phyloP scores from a whole-genome alignment of 2,113 vertebrate species.

The Elaphurus davidianus region DNA sequence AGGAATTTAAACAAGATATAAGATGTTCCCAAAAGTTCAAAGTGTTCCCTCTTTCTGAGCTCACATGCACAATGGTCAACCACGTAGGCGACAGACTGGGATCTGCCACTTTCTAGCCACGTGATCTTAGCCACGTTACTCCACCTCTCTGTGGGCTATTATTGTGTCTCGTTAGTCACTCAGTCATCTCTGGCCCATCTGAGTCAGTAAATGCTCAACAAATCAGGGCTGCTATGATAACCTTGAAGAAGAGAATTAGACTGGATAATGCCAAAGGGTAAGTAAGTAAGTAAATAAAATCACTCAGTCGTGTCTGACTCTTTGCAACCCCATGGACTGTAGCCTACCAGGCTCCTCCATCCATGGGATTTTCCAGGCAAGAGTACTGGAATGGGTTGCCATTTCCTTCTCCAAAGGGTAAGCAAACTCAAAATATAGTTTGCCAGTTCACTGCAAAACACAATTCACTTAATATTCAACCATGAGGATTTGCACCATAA shows the following conservation, averaged over 20 bases:
- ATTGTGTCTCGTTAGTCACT: no score
- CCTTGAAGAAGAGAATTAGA: background rate
- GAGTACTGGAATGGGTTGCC: no score
- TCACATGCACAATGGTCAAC: no score
- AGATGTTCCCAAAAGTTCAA: background rate
- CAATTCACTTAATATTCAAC: background rate
- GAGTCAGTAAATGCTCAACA: background rate
- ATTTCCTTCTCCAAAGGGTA: background rate
- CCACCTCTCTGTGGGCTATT: background rate
- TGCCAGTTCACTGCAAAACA: background rate
- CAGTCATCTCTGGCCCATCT: background rate
- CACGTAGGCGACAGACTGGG: background rate
- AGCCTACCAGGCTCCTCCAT: no score
- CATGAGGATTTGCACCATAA: no score
- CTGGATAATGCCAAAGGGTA: background rate
- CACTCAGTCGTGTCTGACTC: no score
- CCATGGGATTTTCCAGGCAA: no score
- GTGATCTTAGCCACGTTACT: no score
- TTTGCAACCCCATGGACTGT: no score
- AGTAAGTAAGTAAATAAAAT: no score
- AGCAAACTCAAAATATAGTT: background rate
- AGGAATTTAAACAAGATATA: background rate
- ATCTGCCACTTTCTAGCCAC: background rate
- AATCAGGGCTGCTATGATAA: background rate
- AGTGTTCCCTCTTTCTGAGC: background rate